phyloP scores from a whole-genome alignment of 1,140 invertebrate species.

The Trachymyrmex septentrionalis region DNA sequence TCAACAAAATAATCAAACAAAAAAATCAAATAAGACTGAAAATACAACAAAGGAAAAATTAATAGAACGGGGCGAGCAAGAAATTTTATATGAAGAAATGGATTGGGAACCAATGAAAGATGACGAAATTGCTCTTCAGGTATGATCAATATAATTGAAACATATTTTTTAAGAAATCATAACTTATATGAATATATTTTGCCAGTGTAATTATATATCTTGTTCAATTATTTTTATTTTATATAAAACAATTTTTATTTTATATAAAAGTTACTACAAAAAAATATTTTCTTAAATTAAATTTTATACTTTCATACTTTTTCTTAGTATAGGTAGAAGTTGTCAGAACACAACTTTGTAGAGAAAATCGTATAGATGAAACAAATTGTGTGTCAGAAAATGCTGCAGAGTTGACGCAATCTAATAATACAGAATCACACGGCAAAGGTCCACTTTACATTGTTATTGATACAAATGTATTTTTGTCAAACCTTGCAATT shows the following conservation, averaged over 20 bases:
- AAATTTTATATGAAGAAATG: constrained; percentile 80
- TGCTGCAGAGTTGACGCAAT: constrained; percentile 53
- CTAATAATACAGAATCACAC: constrained; percentile 6
- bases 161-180: neutral
- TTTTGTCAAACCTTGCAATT: constrained; percentile 80
- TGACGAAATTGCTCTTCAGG: constrained; percentile 81
- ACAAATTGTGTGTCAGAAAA: constrained; percentile 53
- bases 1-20: neutral
- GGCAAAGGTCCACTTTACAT: constrained; percentile 78
- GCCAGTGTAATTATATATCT: neutral
- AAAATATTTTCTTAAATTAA: constrained; percentile 3
- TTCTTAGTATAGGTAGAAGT: constrained; percentile 76
- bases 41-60: constrained; percentile 32
- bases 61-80: neutral
- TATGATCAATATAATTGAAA: constrained; percentile 54
- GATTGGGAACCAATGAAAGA: constrained; percentile 84
- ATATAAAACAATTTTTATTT: constrained; percentile 37
- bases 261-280: constrained; percentile 6
- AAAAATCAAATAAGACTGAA: neutral
- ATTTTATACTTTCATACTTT: neutral
- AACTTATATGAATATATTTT: constrained; percentile 20
- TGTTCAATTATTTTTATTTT: constrained; percentile 32
- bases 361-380: neutral
- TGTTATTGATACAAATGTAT: constrained; percentile 86
- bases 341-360: constrained; percentile 76